These are phyloP conservation scores for Acrocephalus kingi DNA, from an alignment of 2,113 vertebrate genomes.

Conservation along the genomic window DNA sequence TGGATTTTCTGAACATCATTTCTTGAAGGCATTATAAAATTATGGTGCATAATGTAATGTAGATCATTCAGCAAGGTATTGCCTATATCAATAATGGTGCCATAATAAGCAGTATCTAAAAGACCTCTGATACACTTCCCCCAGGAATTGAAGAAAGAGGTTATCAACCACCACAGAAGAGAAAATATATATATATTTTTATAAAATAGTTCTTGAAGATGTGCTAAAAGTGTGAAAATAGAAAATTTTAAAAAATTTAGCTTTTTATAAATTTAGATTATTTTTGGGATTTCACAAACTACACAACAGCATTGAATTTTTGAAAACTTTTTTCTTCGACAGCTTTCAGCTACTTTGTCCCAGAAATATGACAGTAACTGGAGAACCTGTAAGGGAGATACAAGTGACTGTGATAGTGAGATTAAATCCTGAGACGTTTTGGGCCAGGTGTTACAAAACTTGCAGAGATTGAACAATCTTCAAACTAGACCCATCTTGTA, in stretches of 20 bases:
- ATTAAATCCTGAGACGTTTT: background rate
- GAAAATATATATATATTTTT: background rate
- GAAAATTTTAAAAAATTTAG: rapidly evolving
- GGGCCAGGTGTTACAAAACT: background rate
- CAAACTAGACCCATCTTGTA: background rate
- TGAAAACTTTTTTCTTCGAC: background rate
- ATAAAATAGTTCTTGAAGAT: background rate
- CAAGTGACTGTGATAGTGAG: background rate
- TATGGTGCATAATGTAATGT: background rate
- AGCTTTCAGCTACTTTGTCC: background rate
- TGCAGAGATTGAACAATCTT: background rate
- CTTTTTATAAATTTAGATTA: background rate
- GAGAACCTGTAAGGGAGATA: background rate
- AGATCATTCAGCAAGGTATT: background rate
- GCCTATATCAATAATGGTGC: background rate
- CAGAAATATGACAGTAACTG: background rate
- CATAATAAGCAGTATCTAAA: background rate
- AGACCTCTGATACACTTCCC: background rate
- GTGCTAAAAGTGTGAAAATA: background rate
- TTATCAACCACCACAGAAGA: background rate
- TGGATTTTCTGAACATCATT: background rate
- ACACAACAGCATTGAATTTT: background rate
- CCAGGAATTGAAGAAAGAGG: background rate
- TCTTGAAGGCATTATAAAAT: background rate
- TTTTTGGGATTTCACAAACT: background rate